Evolutionary conservation across 1,140 invertebrate genomes (phyloP), one percentile per base, ranked within the genome.

Genomic region (Macrotrachela quadricornifera): DNA sequence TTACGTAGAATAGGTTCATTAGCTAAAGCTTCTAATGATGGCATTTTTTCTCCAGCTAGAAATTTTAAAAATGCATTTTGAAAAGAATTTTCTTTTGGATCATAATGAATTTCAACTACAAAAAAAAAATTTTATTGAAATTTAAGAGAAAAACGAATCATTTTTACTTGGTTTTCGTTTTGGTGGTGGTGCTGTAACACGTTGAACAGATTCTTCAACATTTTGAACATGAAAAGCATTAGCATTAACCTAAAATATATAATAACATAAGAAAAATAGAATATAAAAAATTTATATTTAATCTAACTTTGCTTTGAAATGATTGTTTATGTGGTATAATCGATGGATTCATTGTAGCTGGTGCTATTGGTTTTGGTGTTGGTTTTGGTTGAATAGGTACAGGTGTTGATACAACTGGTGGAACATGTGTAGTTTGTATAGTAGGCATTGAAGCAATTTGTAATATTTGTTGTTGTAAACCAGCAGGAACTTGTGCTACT

Each of bases 1-100:
- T 53, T 53, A 46, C 46, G 46, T 36, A 46, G 46, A n/a, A 42
- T n/a, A n/a, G 46, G 51, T 42, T 53, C 51, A 37, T 51, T 51
- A 30, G 44, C 46, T 9, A 37, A 40, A 38, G 44, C 41, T 36
- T 53, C 51, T 12, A 53, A 36, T n/a, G 51, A 46, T 30, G 51
- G 45, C 16, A 46, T 44, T 40, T 53, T 53, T 43, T 53, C 51
- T 12, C 51, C 51, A 39, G 51, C 51, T 16, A 53, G 46, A 43
- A 41, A 53, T 48, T 44, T 46, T 15, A 53, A 46, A 36, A 53
- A 53, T 12, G 46, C 46, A 21, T 53, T 44, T 40, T 53, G 51
- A 43, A 46, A 53, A 15, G 18, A 30, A 30, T 30, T 30, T 17
- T 53, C 51, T 43, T 48, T 47, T 37, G 36, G n/a, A 30, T 47